Evolutionary conservation across 2,797 vertebrate genomes (phyloP).

Genomic region (Heteromormyrus szaboi): DNA sequence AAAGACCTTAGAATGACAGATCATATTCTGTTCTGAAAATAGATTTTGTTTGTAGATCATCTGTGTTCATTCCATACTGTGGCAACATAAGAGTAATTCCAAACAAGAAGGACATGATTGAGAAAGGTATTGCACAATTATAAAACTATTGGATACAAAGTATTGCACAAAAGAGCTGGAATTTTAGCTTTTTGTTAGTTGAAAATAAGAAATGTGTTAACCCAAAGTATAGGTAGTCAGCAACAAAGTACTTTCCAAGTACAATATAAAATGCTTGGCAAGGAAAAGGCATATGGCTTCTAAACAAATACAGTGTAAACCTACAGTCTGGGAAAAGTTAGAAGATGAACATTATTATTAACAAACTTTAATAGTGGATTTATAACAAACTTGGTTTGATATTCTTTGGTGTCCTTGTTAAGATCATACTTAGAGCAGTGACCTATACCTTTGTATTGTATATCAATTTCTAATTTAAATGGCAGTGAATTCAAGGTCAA

Average conservation of each 20-base stretch:
- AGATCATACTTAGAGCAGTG: neutral
- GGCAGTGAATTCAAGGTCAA: neutral
- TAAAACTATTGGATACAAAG: neutral
- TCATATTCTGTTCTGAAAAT: neutral
- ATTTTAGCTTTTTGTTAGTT: neutral
- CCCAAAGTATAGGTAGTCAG: slow-evolving; percentile 36
- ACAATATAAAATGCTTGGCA: slow-evolving; percentile 67
- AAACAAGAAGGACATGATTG: neutral
- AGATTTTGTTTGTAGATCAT: neutral
- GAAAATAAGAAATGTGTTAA: neutral
- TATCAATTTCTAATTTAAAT: neutral
- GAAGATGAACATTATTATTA: neutral
- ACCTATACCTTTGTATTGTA: neutral
- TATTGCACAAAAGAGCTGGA: neutral
- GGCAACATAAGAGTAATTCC: neutral
- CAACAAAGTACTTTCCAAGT: slow-evolving; percentile 52
- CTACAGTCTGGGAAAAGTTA: neutral
- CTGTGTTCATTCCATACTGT: neutral
- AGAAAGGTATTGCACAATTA: neutral
- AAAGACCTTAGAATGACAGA: neutral
- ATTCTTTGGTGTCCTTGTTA: slow-evolving; percentile 7
- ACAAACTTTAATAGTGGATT: neutral
- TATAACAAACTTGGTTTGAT: neutral
- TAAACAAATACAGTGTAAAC: slow-evolving; percentile 42
- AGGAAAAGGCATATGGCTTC: slow-evolving; percentile 68